Evolutionary conservation across 2,888 invertebrate species (phyloP), one percentile per base, ranked within the genome.

Genomic region (Drosophila paranaensis): DNA sequence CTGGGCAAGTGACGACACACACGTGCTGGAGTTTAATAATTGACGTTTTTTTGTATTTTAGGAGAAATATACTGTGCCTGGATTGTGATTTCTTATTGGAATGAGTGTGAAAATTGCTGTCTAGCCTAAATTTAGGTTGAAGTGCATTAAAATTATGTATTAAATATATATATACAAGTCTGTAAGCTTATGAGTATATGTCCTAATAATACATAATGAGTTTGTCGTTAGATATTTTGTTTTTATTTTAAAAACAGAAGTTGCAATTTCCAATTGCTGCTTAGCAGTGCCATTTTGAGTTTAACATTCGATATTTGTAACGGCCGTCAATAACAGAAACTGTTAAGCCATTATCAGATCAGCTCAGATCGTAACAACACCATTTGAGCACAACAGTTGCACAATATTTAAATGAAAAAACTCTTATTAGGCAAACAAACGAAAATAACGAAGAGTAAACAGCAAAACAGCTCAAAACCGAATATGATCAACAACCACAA

Each of bases 11-110:
- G 30, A 8, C 16, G 20, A 16, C 6, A 8, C 16, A 20, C 16
- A 20, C 20, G 13, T 13, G 6, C 8, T 37, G 10, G 5, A 6
- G 6, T 14, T 37, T 25, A 14, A 25, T 53, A 33, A 13, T 35
- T 16, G 1, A 13, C 2, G 33, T 20, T 13, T 39, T 10, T 2
- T 25, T 35, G n/a, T 16, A 25, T 51, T 42, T 51, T n/a, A 74
- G 79, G 54, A 46, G 74, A 77, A 40, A 0, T 63, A 0, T 77
- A 77, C n/a, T 58, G 16, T 57, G 37, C 50, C 10, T 71, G 71
- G 57, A 45, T 63, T 10, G 54, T 58, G 6, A 11, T 74, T 3
- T 77, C 77, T 6, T 71, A 63, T 57, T 71, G 71, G 65, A 42
- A 43, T 27, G 0, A 46, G 1, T 48, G 56, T 48, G 11, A 3